Base-by-base conservation (phyloP, 1,140 invertebrate genomes). In the Tribolium castaneum region DNA sequence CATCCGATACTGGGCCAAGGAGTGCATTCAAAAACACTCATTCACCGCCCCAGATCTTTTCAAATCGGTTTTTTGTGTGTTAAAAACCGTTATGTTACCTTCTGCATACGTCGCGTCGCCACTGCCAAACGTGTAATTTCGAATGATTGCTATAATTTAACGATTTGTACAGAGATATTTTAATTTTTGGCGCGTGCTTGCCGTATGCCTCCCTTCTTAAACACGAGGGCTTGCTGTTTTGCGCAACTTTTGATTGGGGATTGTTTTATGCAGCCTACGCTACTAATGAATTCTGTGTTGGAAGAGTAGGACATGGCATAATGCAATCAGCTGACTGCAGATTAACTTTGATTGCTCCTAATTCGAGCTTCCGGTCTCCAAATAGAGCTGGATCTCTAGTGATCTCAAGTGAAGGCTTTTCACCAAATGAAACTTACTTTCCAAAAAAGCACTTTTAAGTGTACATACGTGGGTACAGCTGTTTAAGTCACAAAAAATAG, bases 271-370 rank as follows among this genome's bases (percentile, higher is more conserved):
- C 49, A 19, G 71, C 71, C 71, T 22, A 73, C 71, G 52, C 50
- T 49, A 54, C 25, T 73, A 73, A 73, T 73, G 71, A 73, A 50
- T 72, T 72, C 71, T 34, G 52, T 54, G 71, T 73, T 73, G 71
- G 59, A 73, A 73, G 71, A 73, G 71, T 77, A 77, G 70, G 39
- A 77, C 66, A 77, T 56, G 56, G 78, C 78, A 81, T 82, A 81
- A 83, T 82, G 79, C 77, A 83, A 83, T 83, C 82, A 83, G 82
- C 81, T 83, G 82, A 82, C 82, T 82, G 75, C 75, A 83, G 80
- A 83, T 83, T 83, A 82, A 81, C 78, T 80, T 66, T 83, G 82
- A 83, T 83, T 83, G 82, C 76, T 83, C 82, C 80, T 83, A 83
- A 83, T 83, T 83, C 76, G 71, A 80, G 79, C 80, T 82, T 83